Conservation (phyloP, 92 coral and sea anemone species). For the Chrysogorgia sp. region DNA sequence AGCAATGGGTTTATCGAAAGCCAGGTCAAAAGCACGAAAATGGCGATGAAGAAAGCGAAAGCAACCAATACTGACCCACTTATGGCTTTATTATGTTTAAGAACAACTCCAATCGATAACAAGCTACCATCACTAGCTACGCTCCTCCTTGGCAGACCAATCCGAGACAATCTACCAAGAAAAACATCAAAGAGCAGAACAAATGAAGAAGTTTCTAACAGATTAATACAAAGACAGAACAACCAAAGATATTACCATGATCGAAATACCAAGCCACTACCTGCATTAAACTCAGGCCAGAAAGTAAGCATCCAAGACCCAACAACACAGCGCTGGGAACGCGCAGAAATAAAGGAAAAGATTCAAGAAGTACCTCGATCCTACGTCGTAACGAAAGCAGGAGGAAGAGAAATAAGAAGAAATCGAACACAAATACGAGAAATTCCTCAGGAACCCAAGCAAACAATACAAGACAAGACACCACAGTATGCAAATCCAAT, state of each 20-base stretch:
- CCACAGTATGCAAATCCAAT: neutral
- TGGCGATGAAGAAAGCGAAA: constrained; percentile 38
- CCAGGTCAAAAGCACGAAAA: constrained; percentile 50
- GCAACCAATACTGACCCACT: constrained; percentile 28
- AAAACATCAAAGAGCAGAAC: neutral
- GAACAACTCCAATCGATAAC: constrained; percentile 36
- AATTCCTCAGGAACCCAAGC: constrained; percentile 19
- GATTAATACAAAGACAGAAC: constrained; percentile 1
- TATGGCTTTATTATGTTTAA: constrained; percentile 25
- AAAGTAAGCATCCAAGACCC: constrained; percentile 56
- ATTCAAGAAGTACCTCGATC: constrained; percentile 57
- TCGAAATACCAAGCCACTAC: constrained; percentile 35
- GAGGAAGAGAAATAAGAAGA: constrained; percentile 52
- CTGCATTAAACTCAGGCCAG: constrained; percentile 34
- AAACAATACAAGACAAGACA: neutral
- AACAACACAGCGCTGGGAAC: constrained; percentile 50
- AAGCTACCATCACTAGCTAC: constrained; percentile 41
- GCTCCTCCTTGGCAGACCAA: constrained; percentile 10
- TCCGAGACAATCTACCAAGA: constrained; percentile 39
- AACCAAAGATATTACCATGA: constrained; percentile 34
- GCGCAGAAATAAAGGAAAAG: constrained; percentile 54
- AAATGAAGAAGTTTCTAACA: constrained; percentile 8
- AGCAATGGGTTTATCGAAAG: constrained; percentile 55
- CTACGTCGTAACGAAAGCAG: constrained; percentile 55
- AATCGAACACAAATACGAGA: constrained; percentile 49